A percentile compares a stretch with the other conserved stretches of the same genome.
phyloP scores from a whole-genome alignment of 2,113 vertebrate genomes.

The Guaruba guarouba region DNA sequence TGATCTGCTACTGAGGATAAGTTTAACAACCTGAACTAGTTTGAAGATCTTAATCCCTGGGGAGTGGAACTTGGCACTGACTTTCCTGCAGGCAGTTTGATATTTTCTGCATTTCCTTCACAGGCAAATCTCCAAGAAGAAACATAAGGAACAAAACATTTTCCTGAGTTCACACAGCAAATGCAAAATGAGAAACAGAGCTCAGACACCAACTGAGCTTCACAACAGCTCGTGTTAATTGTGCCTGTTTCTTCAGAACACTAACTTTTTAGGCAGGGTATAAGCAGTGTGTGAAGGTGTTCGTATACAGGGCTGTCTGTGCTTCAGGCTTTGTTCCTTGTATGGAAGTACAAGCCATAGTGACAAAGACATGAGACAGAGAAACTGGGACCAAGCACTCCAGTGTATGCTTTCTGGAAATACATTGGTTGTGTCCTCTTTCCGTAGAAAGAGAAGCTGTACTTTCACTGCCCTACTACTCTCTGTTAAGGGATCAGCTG shows the following conservation, averaged over 20 bases:
- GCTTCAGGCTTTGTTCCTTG: background rate
- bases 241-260: background rate
- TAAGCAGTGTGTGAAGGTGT: background rate
- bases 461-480: background rate
- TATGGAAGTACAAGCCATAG: background rate
- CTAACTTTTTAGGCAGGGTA: background rate
- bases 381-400: background rate
- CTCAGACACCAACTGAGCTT: background rate
- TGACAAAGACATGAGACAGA: background rate
- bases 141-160: background rate
- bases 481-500: background rate
- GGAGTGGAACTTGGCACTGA: background rate
- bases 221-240: background rate
- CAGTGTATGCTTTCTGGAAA: background rate
- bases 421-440: background rate
- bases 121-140: constrained; percentile 1
- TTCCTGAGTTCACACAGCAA: background rate
- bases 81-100: background rate
- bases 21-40: background rate
- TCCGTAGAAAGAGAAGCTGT: background rate
- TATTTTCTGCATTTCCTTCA: background rate
- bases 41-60: background rate
- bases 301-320: background rate
- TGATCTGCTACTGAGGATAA: background rate
- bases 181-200: constrained; percentile 26